These are phyloP conservation scores for Calliopsis andreniformis DNA, from an alignment of 1,140 invertebrate genomes.

Conservation along the genomic window DNA sequence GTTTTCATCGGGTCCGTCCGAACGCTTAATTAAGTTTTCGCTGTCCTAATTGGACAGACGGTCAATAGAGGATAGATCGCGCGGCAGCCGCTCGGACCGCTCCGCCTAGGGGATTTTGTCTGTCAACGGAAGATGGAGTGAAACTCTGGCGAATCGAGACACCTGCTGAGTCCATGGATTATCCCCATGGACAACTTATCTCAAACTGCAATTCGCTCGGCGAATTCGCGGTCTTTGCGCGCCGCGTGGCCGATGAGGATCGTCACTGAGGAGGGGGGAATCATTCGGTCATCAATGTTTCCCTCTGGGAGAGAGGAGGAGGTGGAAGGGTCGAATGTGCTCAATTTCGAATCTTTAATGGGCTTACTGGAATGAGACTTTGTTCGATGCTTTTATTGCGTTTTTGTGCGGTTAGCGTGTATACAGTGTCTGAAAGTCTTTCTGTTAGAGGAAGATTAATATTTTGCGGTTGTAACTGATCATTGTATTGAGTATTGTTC, in stretches of 20 bases:
- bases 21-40: constrained; percentile 78
- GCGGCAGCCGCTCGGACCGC: constrained; percentile 55
- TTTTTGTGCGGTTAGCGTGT: too few species aligned
- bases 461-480: too few species aligned
- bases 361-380: too few species aligned
- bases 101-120: constrained; percentile 74
- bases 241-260: background rate
- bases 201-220: constrained; percentile 49
- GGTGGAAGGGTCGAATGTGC: too few species aligned
- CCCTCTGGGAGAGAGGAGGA: too few species aligned
- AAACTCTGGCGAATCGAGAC: constrained; percentile 78
- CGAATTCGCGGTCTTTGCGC: constrained; percentile 37
- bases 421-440: too few species aligned
- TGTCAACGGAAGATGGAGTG: constrained; percentile 82
- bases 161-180: constrained; percentile 78
- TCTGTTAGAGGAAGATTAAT: too few species aligned
- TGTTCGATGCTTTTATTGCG: too few species aligned
- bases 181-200: constrained; percentile 68
- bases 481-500: too few species aligned
- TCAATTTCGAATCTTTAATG: too few species aligned
- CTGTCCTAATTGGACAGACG: constrained; percentile 77
- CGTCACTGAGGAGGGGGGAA: background rate
- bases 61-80: constrained; percentile 68
- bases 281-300: background rate
- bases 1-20: constrained; percentile 64